Base-by-base conservation (phyloP, 2,888 invertebrate genomes). In the Orthosia incerta region DNA sequence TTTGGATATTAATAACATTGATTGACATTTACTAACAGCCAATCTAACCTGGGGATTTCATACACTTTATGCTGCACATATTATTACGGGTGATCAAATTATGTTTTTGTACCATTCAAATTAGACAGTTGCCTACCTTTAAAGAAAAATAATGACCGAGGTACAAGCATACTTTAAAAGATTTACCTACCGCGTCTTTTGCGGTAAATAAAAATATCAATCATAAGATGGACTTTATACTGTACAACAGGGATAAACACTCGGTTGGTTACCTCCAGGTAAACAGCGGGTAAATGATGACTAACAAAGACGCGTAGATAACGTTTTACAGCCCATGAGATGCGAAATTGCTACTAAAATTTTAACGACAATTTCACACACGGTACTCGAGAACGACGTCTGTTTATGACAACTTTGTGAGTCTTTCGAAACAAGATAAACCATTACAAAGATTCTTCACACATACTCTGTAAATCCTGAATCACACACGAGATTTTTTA, bases 281-380 rank as follows among this genome's bases (percentile, higher is more conserved):
- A 86, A 88, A 82, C 71, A 79, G 80, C 74, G 74, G 55, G 67
- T 76, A 57, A 76, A 67, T 70, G 83, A 82, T 84, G 85, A 86
- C 85, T 85, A 84, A 86, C 86, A 87, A 87, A 86, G 84, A 86
- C 86, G 85, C 83, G 79, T 80, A 88, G 90, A 93, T 92, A 91
- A 91, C 88, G 80, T 87, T 89, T 89, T 89, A 87, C 87, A 87
- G 84, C 82, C 83, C 84, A 82, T 86, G 84, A 84, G 85, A 88
- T 83, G 83, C 83, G 86, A 90, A 91, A 93, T 89, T 87, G 89
- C 89, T 88, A 91, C 89, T 93, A 91, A 92, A 93, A 91, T 71
- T 92, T 93, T 93, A 88, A 93, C 90, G 91, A 89, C 88, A 76
- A 84, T 84, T 86, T 81, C 80, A 80, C 83, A 86, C 86, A 88